These are phyloP conservation scores for Acrossocheilus fasciatus DNA, from an alignment of 2,797 vertebrate genomes.

Conservation along the genomic window DNA sequence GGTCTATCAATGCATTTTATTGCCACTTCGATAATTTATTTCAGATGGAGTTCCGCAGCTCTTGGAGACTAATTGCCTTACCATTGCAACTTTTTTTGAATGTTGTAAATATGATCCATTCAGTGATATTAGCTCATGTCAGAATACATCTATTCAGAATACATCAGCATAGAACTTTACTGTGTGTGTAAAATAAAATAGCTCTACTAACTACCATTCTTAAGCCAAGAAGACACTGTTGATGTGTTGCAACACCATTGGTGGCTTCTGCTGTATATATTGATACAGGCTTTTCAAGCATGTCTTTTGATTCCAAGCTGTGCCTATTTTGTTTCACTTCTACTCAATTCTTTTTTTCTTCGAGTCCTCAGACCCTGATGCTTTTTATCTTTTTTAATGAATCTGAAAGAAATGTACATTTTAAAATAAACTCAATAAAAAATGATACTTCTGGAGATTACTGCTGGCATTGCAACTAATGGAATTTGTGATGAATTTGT, in stretches of 20 bases:
- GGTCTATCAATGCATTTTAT: conserved; percentile 62
- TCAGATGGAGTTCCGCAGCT: conserved; percentile 72
- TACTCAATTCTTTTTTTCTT: conserved; percentile 64
- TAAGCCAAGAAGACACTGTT: conserved; percentile 70
- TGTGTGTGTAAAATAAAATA: conserved; percentile 50
- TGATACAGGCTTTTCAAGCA: conserved; percentile 71
- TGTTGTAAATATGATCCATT: conserved; percentile 67
- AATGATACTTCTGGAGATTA: conserved; percentile 55
- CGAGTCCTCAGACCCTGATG: conserved; percentile 68
- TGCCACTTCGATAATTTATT: conserved; percentile 79
- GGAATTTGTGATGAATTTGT: not conserved
- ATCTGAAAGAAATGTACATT: conserved; percentile 81
- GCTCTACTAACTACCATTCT: conserved; percentile 63
- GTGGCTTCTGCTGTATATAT: conserved; percentile 80
- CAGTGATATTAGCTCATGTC: conserved; percentile 59
- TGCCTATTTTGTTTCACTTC: conserved; percentile 75
- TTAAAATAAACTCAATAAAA: conserved; percentile 83
- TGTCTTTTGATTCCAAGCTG: conserved; percentile 72
- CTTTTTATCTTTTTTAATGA: conserved; percentile 82
- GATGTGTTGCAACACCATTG: conserved; percentile 68
- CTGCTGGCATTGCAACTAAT: conserved; percentile 6
- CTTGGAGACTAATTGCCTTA: conserved; percentile 70
- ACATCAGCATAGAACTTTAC: conserved; percentile 55
- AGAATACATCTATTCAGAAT: conserved; percentile 55
- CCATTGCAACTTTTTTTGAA: conserved; percentile 62